Evolutionary conservation across 1,140 invertebrate genomes (phyloP), one percentile per base, ranked within the genome.

Genomic region (Ostrea edulis): DNA sequence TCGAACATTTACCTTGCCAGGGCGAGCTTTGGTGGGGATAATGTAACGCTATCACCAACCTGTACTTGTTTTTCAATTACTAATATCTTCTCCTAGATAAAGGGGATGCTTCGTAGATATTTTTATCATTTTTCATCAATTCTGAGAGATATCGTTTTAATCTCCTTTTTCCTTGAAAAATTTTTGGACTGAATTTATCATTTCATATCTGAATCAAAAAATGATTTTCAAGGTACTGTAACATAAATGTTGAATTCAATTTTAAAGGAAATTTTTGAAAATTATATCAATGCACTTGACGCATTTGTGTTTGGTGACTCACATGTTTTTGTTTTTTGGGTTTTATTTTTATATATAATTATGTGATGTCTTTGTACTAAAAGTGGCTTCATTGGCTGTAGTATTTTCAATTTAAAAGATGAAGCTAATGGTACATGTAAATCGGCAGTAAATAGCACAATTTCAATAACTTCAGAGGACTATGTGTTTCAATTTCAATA

Each of bases 51-150:
- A 44, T 77, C 68, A 35, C 22, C 22, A 77, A 77, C 68, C 68
- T 77, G 25, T 77, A 77, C 68, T 77, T 77, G 68, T 77, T 77
- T 77, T 77, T 77, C 68, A 77, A 77, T 77, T 77, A 77, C 68
- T 77, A 29, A 12, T 77, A 77, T 77, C 68, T 77, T 77, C 29
- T 77, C 68, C 4, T 2, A 77, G 68, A 77, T 77, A 77, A 77
- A 77, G 25, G 29, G 25, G 68, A 77, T 77, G 68, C 68, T 77
- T 77, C 2, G 2, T 22, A 29, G 68, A 77, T 77, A 77, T 77
- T 77, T 77, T 77, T 77, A 77, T 77, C 68, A 77, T 77, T 77
- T 77, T 77, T 77, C 68, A 77, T 77, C 68, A 77, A 77, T 77
- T 77, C 68, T 77, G 14, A 77, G 22, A 77, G 68, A 77, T 77